Conservation (phyloP, 2,797 vertebrate species). For the Lagodon rhomboides region DNA sequence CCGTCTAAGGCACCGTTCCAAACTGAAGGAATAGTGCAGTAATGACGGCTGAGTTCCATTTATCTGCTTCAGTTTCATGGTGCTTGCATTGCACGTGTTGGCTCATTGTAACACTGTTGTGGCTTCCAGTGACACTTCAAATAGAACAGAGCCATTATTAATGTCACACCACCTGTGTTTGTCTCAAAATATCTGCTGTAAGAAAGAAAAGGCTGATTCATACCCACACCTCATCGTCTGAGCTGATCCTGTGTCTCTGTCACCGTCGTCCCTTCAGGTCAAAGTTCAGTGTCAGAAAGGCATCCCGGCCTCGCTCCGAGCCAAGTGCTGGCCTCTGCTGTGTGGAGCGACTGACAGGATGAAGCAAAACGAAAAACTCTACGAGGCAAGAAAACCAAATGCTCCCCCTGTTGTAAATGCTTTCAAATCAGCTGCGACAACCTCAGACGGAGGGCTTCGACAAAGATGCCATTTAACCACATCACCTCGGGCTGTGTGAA, state of each 20-base stretch:
- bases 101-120: background rate
- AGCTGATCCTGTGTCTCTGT: constrained; percentile 27
- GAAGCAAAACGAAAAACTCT: constrained; percentile 77
- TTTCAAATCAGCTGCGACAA: background rate
- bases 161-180: background rate
- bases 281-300: constrained; percentile 92
- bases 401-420: background rate
- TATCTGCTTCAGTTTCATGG: background rate
- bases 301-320: constrained; percentile 90
- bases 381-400: constrained; percentile 73
- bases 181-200: background rate
- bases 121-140: background rate
- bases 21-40: background rate
- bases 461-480: background rate
- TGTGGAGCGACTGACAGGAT: constrained; percentile 86
- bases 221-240: background rate
- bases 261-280: constrained; percentile 78
- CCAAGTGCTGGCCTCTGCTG: constrained; percentile 90
- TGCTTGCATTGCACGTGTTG: background rate
- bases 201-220: background rate
- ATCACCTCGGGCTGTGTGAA: background rate
- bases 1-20: background rate
- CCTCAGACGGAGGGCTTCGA: background rate
- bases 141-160: background rate
- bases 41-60: constrained; percentile 8